Evolutionary conservation across 2,888 invertebrate species (phyloP), one percentile per base, ranked within the genome.

Genomic region (Piscicola geometra): DNA sequence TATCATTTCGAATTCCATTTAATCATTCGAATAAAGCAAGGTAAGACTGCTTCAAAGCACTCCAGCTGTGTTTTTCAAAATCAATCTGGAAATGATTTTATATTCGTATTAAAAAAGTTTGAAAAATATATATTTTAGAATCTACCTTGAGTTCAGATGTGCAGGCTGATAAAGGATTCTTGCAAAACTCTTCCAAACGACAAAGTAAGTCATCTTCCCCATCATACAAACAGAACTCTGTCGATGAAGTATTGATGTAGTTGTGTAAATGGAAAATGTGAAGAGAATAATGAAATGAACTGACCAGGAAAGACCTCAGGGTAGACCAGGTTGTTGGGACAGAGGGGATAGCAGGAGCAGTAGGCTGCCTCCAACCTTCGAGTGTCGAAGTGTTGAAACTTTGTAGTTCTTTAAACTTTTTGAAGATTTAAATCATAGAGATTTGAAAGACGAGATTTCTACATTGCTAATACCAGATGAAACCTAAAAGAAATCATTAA

Each of bases 301-400:
- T 74, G 79, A 83, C 83, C 80, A 80, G 86, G 89, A 85, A 90
- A 91, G 77, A 91, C 88, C 86, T 91, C 91, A 0, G 90, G 90
- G 86, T 91, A 91, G 0, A 90, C 90, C 1, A 91, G 85, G 78
- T 87, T 85, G 80, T 89, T 89, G 5, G 91, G 91, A 73, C 89
- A 89, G 35, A 91, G 83, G 1, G 91, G 91, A 83, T 89, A 89
- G 82, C 91, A 91, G n/a, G 90, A 90, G 78, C 88, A 88, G 80
- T 88, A 88, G 1, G 88, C 88, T n/a, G 90, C 90, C 85, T 91
- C 91, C 77, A 91, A 82, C 88, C 90, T 90, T 81, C 72, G 5
- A 56, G 60, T 56, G 60, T 21, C 3, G 60, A 5, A 3, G 21
- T 56, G n/a, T n/a, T n/a, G n/a, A n/a, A n/a, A n/a, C n/a, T n/a